Base-by-base conservation (phyloP, 2,113 vertebrate species). In the Phalacrocorax carbo region DNA sequence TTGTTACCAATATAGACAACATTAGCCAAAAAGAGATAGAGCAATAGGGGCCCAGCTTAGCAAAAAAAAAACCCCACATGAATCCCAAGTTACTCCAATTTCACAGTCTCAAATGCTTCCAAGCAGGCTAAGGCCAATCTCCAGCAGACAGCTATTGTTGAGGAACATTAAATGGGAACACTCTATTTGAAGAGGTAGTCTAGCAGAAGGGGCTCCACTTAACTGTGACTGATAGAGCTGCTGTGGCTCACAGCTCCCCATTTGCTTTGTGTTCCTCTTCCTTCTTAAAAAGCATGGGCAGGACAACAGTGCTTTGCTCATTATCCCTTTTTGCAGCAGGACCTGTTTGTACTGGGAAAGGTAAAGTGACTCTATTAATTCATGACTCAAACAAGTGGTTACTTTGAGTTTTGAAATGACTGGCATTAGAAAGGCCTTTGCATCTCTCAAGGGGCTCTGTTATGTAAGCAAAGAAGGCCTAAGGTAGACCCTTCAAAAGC, bases 351-450 rank as follows among this genome's bases (percentile, higher is more conserved):
- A 25, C 61, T 68, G 23, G n/a, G 44, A 80, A 90, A 88, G 25
- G 22, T 82, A n/a, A 88, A 93, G 34, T 40, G 57, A 82, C 57
- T 87, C 73, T 82, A 57, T 84, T 76, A 75, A 93, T 57, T 93
- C n/a, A 82, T 4, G 0, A 90, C 52, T 71, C 48, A 84, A 90
- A 84, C 0, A 4, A 87, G 23, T 1, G 1, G 23, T 64, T 87
- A 52, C 34, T 90, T 76, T 42, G 55, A 61, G 15, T 84, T 94
- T 91, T 87, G 44, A 88, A 72, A 87, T 3, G 3, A 9, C 4
- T 38, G 32, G n/a, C 22, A 30, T 66, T 87, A 54, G 27, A 73
- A 77, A 93, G 66, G 19, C 29, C 16, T 66, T 80, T 13, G 2
- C 21, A 14, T 49, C 26, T 89, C 42, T 70, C 19, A 32, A 62